phyloP scores from a whole-genome alignment of 2,797 vertebrate species.

The Danio tinwini region DNA sequence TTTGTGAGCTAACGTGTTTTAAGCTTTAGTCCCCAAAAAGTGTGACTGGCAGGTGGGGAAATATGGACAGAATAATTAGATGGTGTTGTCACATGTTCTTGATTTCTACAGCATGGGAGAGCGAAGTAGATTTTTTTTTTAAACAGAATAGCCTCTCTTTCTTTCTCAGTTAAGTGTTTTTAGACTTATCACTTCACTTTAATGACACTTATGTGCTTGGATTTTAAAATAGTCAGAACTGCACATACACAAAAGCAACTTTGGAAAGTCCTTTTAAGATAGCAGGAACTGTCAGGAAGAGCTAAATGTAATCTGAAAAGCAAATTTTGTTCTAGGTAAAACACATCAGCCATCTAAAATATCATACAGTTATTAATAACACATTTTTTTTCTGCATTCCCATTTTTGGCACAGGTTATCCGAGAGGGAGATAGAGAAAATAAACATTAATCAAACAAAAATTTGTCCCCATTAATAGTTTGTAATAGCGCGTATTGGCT shows the following conservation, averaged over 20 bases:
- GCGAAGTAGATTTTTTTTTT: slow-evolving; percentile 42
- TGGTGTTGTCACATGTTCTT: slow-evolving; percentile 70
- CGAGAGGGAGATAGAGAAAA: background rate
- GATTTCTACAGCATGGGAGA: slow-evolving; percentile 60
- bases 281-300: background rate
- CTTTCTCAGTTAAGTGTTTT: slow-evolving; percentile 22
- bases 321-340: background rate
- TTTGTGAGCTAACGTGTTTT: slow-evolving; percentile 84
- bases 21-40: slow-evolving; percentile 79
- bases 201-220: background rate
- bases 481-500: slow-evolving; percentile 78
- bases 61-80: slow-evolving; percentile 81
- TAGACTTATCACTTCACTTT: background rate
- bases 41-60: slow-evolving; percentile 83
- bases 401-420: background rate
- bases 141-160: slow-evolving; percentile 14
- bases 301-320: background rate
- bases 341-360: background rate
- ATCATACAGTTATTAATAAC: slow-evolving; percentile 1
- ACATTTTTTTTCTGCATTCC: background rate
- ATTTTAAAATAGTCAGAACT: background rate
- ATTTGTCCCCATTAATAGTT: slow-evolving; percentile 72
- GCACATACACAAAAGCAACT: background rate
- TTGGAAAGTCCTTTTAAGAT: slow-evolving; percentile 6
- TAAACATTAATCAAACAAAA: slow-evolving; percentile 13